Evolutionary conservation across 2,888 invertebrate genomes (phyloP).

Genomic region (Tinea semifulvella): DNA sequence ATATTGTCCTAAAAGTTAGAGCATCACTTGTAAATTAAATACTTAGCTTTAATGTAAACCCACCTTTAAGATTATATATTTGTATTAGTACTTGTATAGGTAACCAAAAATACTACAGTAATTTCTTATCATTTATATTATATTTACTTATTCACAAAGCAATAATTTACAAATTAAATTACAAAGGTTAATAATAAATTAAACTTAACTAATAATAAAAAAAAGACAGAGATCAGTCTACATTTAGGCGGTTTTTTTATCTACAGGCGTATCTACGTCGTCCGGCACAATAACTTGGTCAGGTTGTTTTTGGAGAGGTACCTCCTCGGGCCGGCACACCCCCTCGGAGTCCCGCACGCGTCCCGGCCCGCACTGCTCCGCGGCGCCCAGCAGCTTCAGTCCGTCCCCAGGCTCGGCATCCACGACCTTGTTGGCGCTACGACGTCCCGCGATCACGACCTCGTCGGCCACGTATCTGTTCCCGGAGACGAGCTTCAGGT

Average conservation of each 20-base stretch:
- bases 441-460: constrained; percentile 46
- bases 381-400: constrained; percentile 70
- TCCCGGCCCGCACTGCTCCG: constrained; percentile 80
- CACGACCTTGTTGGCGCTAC: constrained; percentile 26
- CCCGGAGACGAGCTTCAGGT: constrained; percentile 27
- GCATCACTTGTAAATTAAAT: too few relatives aligned
- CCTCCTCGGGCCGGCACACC: constrained; percentile 50
- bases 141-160: not conserved
- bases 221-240: constrained; percentile 8
- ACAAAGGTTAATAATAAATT: constrained; percentile 11
- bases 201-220: not conserved
- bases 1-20: too few relatives aligned
- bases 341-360: constrained; percentile 74
- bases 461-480: constrained; percentile 37
- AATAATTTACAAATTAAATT: not conserved
- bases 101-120: too few relatives aligned
- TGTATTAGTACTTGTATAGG: too few relatives aligned
- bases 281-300: too few relatives aligned
- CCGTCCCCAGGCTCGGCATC: constrained; percentile 35
- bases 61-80: too few relatives aligned
- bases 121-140: too few relatives aligned
- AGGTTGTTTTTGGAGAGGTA: constrained; percentile 13
- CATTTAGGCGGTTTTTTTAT: constrained; percentile 4
- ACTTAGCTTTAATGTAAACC: too few relatives aligned
- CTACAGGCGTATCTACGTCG: not conserved